These are phyloP conservation scores for Actinernus sp. DNA, from an alignment of 92 coral and sea anemone genomes.

Conservation along the genomic window DNA sequence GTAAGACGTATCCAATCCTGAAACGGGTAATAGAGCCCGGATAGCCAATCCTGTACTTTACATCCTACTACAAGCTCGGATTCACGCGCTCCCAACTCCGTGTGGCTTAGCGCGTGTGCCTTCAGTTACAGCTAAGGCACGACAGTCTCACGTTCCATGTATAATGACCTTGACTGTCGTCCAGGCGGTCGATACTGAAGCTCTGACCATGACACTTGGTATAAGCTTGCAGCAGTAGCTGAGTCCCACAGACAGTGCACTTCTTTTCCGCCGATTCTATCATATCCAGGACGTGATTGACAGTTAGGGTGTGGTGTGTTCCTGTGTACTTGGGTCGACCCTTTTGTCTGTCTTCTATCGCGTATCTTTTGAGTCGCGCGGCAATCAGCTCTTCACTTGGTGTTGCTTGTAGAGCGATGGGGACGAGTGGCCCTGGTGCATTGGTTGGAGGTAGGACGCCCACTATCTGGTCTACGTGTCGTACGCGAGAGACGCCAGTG, in stretches of 20 bases:
- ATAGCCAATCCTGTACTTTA: conserved; percentile 10
- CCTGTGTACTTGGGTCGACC: too few species aligned
- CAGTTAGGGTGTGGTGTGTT: conserved; percentile 12
- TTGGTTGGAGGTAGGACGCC: conserved; percentile 11
- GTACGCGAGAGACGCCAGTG: conserved; percentile 11
- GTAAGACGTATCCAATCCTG: conserved; percentile 1
- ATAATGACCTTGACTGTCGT: conserved; percentile 44
- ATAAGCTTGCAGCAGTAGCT: conserved; percentile 29
- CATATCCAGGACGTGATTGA: conserved; percentile 29
- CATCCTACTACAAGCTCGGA: conserved; percentile 9
- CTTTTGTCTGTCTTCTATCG: too few species aligned
- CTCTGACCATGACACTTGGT: conserved; percentile 24
- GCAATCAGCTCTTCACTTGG: too few species aligned
- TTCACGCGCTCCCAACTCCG: conserved; percentile 14
- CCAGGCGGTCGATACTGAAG: too few species aligned
- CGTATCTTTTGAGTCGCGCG: too few species aligned
- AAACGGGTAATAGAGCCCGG: conserved; percentile 4
- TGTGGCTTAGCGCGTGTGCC: conserved; percentile 17
- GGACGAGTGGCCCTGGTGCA: conserved; percentile 3
- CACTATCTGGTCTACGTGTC: conserved; percentile 15
- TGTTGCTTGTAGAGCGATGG: conserved; percentile 16
- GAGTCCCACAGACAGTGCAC: conserved; percentile 6
- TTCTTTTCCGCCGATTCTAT: conserved; percentile 5
- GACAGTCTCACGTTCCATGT: conserved; percentile 35
- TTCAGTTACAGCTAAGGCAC: conserved; percentile 19